Percentiles rank a stretch among this genome's conserved stretches.
Conservation (phyloP, 2,888 invertebrate species). For the Strigamia maritima region DNA sequence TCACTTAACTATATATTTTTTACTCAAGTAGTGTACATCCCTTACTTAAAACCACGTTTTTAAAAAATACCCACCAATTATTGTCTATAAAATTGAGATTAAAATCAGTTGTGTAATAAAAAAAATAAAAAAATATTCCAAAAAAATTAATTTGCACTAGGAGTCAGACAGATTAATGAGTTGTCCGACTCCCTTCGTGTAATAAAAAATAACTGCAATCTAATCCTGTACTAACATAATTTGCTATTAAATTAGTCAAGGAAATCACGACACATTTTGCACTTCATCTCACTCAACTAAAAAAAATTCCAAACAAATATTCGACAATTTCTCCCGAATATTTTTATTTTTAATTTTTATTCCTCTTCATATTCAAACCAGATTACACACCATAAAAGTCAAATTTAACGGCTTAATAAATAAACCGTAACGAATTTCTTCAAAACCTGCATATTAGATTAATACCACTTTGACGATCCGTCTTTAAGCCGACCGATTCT, state of each 20-base stretch:
- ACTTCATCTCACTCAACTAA: not conserved
- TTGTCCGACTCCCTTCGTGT: not conserved
- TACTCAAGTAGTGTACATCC: not conserved
- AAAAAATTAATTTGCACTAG: not conserved
- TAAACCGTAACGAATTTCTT: not conserved
- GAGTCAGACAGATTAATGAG: not conserved
- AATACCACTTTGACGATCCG: not conserved
- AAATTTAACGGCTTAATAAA: conserved; percentile 11
- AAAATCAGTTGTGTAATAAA: not conserved
- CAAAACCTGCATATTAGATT: not conserved
- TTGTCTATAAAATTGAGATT: too few species aligned
- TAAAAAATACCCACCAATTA: too few species aligned
- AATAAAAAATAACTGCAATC: not conserved
- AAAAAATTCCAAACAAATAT: not conserved
- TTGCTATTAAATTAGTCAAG: not conserved
- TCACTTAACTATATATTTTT: not conserved
- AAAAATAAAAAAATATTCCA: not conserved
- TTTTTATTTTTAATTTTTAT: not conserved
- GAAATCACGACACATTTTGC: not conserved
- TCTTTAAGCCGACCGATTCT: not conserved
- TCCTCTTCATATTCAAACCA: not conserved
- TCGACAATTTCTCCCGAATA: not conserved
- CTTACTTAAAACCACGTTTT: not conserved
- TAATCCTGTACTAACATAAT: not conserved
- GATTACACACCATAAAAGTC: conserved; percentile 18